Conservation (phyloP, 2,888 invertebrate genomes). For the Meiosimyza decipiens region DNA sequence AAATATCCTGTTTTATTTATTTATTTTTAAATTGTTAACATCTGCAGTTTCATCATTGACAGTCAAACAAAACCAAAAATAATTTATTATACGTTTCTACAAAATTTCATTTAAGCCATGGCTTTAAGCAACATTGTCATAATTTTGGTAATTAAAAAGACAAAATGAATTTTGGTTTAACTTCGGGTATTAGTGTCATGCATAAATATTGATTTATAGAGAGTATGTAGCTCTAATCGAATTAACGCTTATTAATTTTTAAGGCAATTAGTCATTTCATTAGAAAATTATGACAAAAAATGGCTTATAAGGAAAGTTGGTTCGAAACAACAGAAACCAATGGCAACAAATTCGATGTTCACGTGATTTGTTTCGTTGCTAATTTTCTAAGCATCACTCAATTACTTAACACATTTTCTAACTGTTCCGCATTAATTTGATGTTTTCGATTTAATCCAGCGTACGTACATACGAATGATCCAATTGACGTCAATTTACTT, state of each 20-base stretch:
- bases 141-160: constrained; percentile 59
- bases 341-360: too few relatives aligned
- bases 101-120: constrained; percentile 10
- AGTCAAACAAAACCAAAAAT: constrained; percentile 6
- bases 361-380: too few relatives aligned
- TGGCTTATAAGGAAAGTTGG: too few relatives aligned
- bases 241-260: constrained; percentile 9
- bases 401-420: too few relatives aligned
- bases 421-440: too few relatives aligned
- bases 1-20: background rate
- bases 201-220: constrained; percentile 6
- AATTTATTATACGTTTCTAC: constrained; percentile 5
- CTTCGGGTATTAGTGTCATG: background rate
- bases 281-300: too few relatives aligned
- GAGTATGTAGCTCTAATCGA: background rate
- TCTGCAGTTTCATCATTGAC: constrained; percentile 43
- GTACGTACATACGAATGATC: too few relatives aligned
- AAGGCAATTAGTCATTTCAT: background rate
- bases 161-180: background rate
- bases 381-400: too few relatives aligned
- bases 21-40: constrained; percentile 43
- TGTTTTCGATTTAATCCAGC: too few relatives aligned
- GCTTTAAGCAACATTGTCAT: constrained; percentile 56
- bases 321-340: too few relatives aligned
- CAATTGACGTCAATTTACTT: too few relatives aligned